Evolutionary conservation across 2,888 invertebrate species (phyloP).

Genomic region (Masnerella sp.): DNA sequence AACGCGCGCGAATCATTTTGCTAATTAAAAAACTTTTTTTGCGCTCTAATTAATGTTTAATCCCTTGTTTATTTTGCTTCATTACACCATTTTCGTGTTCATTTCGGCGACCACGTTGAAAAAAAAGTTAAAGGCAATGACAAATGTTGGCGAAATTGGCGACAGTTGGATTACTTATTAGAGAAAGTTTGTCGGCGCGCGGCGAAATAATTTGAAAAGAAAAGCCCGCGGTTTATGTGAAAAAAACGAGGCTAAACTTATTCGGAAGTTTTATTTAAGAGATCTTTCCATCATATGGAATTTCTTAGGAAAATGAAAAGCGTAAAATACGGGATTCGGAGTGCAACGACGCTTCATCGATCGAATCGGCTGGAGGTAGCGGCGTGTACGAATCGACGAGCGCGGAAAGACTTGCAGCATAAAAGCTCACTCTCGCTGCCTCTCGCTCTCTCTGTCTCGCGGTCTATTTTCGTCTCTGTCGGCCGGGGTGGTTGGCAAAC

Average conservation of each 20-base stretch:
- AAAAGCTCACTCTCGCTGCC: slow-evolving; percentile 52
- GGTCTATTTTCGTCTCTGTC: slow-evolving; percentile 44
- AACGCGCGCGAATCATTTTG: background rate
- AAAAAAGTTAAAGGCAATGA: slow-evolving; percentile 12
- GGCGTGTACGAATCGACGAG: slow-evolving; percentile 56
- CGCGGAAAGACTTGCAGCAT: slow-evolving; percentile 58
- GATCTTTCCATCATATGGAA: slow-evolving; percentile 46
- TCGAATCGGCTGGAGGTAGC: slow-evolving; percentile 57
- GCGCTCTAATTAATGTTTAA: slow-evolving; percentile 15
- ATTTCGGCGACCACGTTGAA: too few relatives aligned
- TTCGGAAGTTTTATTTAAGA: slow-evolving; percentile 50
- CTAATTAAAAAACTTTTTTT: slow-evolving; percentile 8
- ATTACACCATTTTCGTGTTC: slow-evolving; percentile 7
- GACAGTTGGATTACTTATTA: slow-evolving; percentile 16
- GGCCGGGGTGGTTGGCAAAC: slow-evolving; percentile 77
- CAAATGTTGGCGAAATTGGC: background rate
- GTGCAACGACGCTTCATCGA: slow-evolving; percentile 61
- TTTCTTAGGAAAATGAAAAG: slow-evolving; percentile 53
- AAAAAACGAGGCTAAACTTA: slow-evolving; percentile 34
- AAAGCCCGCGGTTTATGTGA: slow-evolving; percentile 16
- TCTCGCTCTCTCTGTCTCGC: slow-evolving; percentile 39
- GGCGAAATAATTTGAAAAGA: slow-evolving; percentile 19
- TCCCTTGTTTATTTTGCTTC: slow-evolving; percentile 13
- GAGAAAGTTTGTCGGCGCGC: background rate
- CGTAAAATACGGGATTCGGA: slow-evolving; percentile 56